Evolutionary conservation across 2,797 vertebrate genomes (phyloP), one percentile per base, ranked within the genome.

Genomic region (Lepilemur ruficaudatus): DNA sequence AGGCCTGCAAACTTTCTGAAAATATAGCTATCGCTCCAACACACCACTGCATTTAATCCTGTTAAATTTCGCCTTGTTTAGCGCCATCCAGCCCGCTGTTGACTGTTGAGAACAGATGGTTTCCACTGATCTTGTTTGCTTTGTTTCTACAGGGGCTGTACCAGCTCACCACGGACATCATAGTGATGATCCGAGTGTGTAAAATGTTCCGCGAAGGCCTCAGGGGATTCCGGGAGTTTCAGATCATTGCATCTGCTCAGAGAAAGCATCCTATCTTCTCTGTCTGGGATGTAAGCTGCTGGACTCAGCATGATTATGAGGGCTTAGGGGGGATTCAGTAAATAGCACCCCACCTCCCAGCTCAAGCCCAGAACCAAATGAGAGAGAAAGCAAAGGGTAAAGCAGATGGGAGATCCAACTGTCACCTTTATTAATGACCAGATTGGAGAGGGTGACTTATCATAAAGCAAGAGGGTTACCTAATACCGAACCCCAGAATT

Each of bases 141-240:
- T 97, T 83, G 46, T 63, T 67, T 50, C 83, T 92, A 38, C 91
- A 98, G 98, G 96, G 91, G 18, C 89, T 98, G 52, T 97, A 76
- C 91, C 91, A 89, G 41, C 25, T 98, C 78, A n/a, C 81, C 82
- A 59, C 65, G 48, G 73, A 98, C n/a, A 43, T 98, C 87, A 96
- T 98, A 17, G 23, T 96, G 48, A 97, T 95, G 98, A 98, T 96
- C n/a, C 96, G 97, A n/a, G 95, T 96, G 6, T 98, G 97, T 96
- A 97, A 97, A 70, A 97, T 97, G 86, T 98, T 98, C 80, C 78
- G 89, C 87, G 84, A 97, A 61, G 96, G 97, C 35, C 96, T 98
- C 76, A 85, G 95, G 55, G 97, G 98, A 59, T 79, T 91, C 72
- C 98, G 96, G 41, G 97, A 94, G 43, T 98, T 96, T 96, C 97